Evolutionary conservation across 2,113 vertebrate genomes (phyloP).

Genomic region (Apaloderma vittatum): DNA sequence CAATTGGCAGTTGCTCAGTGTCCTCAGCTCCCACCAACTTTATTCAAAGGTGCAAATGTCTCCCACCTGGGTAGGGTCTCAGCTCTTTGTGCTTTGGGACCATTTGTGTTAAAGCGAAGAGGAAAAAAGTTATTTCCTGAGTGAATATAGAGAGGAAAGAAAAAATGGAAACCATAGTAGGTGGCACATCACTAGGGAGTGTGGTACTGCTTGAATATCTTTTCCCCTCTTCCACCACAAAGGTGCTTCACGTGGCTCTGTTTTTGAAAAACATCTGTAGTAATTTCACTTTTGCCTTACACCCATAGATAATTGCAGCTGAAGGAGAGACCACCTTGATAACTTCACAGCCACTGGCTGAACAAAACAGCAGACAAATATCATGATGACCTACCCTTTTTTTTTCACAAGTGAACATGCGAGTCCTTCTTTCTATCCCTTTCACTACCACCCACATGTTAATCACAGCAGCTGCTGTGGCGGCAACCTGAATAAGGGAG

Average conservation of each 20-base stretch:
- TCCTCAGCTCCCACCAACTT: neutral
- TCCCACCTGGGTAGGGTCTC: neutral
- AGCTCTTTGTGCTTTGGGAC: neutral
- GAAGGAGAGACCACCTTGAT: neutral
- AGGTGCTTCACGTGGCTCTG: neutral
- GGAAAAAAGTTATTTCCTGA: neutral
- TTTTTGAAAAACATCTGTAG: neutral
- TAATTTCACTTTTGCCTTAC: neutral
- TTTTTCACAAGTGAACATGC: neutral
- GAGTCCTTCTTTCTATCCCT: neutral
- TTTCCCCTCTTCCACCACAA: neutral
- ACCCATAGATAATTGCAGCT: neutral
- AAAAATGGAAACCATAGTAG: neutral
- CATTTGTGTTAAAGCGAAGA: neutral
- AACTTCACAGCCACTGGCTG: neutral
- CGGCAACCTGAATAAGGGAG: neutral
- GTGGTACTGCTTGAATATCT: neutral
- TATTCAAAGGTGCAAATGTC: neutral
- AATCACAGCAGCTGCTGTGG: constrained; percentile 21
- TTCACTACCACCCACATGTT: neutral
- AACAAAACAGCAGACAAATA: neutral
- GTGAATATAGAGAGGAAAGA: neutral
- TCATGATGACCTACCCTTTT: accelerated
- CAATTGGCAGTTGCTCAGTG: neutral
- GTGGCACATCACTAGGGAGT: neutral